These are phyloP conservation scores for Campylomormyrus tamandua DNA, from an alignment of 2,113 vertebrate species.

Conservation along the genomic window DNA sequence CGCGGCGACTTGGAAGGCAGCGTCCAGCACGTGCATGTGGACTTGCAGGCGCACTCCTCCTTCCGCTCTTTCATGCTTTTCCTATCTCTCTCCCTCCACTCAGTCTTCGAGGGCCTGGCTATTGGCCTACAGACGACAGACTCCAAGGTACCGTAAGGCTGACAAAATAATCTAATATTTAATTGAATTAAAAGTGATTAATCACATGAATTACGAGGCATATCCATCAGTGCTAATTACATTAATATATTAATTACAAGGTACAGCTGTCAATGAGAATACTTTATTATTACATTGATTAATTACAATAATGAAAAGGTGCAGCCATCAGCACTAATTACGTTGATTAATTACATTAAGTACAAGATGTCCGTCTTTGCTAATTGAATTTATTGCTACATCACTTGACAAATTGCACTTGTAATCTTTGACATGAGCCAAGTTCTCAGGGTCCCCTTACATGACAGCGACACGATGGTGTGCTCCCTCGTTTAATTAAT, in stretches of 20 bases:
- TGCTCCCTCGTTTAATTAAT: background rate
- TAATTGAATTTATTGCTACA: background rate
- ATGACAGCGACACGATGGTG: background rate
- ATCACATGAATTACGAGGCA: background rate
- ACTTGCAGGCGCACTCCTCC: constrained; percentile 63
- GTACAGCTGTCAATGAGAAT: background rate
- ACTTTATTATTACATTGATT: background rate
- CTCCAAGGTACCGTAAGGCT: constrained; percentile 47
- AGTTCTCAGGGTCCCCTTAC: background rate
- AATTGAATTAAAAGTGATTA: background rate
- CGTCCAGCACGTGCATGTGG: constrained; percentile 60
- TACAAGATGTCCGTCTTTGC: background rate
- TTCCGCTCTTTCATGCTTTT: constrained; percentile 78
- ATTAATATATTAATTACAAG: constrained; percentile 1
- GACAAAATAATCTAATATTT: background rate
- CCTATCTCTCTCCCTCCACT: constrained; percentile 79
- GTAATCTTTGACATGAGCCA: background rate
- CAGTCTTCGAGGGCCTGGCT: constrained; percentile 78
- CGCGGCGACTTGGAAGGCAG: constrained; percentile 49
- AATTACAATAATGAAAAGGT: background rate
- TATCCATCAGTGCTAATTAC: background rate
- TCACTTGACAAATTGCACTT: background rate
- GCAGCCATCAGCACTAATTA: background rate
- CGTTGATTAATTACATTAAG: background rate
- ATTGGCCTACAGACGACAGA: constrained; percentile 74